phyloP scores from a whole-genome alignment of 2,888 invertebrate species.

The Cryptops parisi region DNA sequence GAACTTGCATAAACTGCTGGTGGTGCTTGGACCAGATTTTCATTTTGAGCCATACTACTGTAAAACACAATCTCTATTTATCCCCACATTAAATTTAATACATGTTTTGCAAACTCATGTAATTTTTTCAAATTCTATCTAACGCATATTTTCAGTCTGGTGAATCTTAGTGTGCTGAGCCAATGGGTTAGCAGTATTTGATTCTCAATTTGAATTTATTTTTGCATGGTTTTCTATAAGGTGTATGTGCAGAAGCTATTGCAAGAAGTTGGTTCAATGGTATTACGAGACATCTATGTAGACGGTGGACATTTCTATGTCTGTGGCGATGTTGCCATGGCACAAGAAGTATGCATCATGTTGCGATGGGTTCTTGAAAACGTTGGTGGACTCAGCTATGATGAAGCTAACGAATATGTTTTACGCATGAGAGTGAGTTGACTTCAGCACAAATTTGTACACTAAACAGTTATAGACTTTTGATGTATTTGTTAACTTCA shows the following conservation, averaged over 20 bases:
- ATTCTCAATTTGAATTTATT: too few relatives aligned
- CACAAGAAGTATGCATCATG: conserved; percentile 29
- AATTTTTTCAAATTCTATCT: too few relatives aligned
- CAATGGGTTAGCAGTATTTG: too few relatives aligned
- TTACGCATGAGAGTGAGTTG: conserved; percentile 16
- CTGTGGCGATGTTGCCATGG: conserved; percentile 34
- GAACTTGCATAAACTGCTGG: too few relatives aligned
- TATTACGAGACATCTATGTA: conserved; percentile 25
- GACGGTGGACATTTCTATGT: conserved; percentile 32
- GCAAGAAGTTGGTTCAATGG: conserved; percentile 22
- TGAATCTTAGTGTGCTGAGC: too few relatives aligned
- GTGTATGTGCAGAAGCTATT: conserved; percentile 31
- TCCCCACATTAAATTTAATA: too few relatives aligned
- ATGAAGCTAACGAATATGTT: conserved; percentile 16
- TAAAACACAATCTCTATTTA: too few relatives aligned
- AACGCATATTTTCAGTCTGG: too few relatives aligned
- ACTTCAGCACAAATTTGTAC: neutral
- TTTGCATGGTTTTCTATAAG: conserved; percentile 23
- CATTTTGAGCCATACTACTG: too few relatives aligned
- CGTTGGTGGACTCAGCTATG: conserved; percentile 11
- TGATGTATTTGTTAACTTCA: neutral
- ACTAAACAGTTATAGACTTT: neutral
- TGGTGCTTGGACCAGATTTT: too few relatives aligned
- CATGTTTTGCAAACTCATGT: too few relatives aligned
- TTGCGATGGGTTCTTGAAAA: conserved; percentile 24